Percentiles rank a stretch among this genome's conserved stretches.
These are phyloP conservation scores for Pammene fasciana DNA, from an alignment of 2,888 invertebrate genomes.

Conservation along the genomic window DNA sequence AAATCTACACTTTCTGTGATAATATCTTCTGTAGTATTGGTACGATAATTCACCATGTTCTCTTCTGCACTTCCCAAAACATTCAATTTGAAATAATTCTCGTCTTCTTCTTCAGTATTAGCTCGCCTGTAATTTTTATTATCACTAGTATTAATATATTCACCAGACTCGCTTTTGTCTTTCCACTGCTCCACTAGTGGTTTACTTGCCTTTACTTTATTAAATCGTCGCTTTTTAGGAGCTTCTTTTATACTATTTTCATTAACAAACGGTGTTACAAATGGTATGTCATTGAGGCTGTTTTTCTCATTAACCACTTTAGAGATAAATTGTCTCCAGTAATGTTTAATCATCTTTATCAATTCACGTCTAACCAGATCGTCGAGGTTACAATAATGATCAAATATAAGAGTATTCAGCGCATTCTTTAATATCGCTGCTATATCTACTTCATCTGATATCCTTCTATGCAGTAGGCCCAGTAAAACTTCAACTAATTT, in stretches of 20 bases:
- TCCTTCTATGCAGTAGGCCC: conserved; percentile 10
- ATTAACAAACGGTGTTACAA: conserved; percentile 12
- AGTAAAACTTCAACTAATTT: conserved; percentile 14
- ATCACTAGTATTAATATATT: neutral
- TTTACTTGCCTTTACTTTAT: neutral
- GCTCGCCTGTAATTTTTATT: neutral
- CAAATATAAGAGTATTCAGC: conserved; percentile 2
- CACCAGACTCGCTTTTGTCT: neutral
- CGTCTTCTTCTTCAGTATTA: neutral
- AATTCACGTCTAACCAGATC: neutral
- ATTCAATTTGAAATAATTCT: neutral
- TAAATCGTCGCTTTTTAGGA: conserved; percentile 3
- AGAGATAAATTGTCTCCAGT: conserved; percentile 1
- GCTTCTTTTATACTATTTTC: neutral
- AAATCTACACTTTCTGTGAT: neutral
- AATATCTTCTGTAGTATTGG: neutral
- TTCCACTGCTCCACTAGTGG: neutral
- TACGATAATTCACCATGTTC: too few species aligned
- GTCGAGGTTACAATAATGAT: conserved; percentile 6
- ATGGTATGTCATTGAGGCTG: neutral
- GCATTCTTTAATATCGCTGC: neutral
- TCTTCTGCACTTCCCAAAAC: neutral
- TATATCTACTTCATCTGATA: conserved; percentile 1
- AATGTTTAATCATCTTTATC: conserved; percentile 15
- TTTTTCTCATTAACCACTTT: neutral